Evolutionary conservation across 2,113 vertebrate species (phyloP).

Genomic region (Silurus glanis): DNA sequence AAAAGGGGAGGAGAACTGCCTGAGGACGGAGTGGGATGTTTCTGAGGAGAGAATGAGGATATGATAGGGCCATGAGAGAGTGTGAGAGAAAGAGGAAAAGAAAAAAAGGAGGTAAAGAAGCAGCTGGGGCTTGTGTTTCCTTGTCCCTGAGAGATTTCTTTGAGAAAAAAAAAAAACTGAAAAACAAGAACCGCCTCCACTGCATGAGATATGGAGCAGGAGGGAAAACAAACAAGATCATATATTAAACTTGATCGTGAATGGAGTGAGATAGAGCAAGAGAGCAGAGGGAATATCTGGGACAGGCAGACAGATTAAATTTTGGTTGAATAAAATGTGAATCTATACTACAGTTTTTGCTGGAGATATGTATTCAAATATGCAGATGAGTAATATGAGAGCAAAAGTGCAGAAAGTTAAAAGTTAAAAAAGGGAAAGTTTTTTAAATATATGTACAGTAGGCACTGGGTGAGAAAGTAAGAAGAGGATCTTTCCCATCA

Average conservation of each 20-base stretch:
- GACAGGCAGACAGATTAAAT: slow-evolving; percentile 19
- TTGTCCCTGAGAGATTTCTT: slow-evolving; percentile 41
- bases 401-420: slow-evolving; percentile 10
- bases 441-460: slow-evolving; percentile 19
- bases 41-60: slow-evolving; percentile 34
- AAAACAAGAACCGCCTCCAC: slow-evolving; percentile 38
- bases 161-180: slow-evolving; percentile 22
- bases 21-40: slow-evolving; percentile 40
- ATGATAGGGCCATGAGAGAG: slow-evolving; percentile 36
- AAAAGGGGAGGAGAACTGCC: slow-evolving; percentile 24
- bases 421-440: slow-evolving; percentile 15
- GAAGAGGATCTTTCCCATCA: slow-evolving; percentile 53
- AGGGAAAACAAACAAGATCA: slow-evolving; percentile 50
- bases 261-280: slow-evolving; percentile 16
- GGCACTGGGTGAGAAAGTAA: slow-evolving; percentile 51
- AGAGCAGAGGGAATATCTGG: slow-evolving; percentile 33
- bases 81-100: slow-evolving; percentile 25
- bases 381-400: slow-evolving; percentile 27
- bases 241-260: slow-evolving; percentile 43
- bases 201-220: slow-evolving; percentile 33
- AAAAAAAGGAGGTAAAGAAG: slow-evolving; percentile 27
- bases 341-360: slow-evolving; percentile 14
- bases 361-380: slow-evolving; percentile 6
- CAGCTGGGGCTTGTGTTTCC: slow-evolving; percentile 50
- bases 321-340: not conserved